Percentiles rank a stretch among this genome's conserved stretches.
Evolutionary conservation across 2,797 vertebrate genomes (phyloP).

Genomic region (Gadopsis marmoratus): DNA sequence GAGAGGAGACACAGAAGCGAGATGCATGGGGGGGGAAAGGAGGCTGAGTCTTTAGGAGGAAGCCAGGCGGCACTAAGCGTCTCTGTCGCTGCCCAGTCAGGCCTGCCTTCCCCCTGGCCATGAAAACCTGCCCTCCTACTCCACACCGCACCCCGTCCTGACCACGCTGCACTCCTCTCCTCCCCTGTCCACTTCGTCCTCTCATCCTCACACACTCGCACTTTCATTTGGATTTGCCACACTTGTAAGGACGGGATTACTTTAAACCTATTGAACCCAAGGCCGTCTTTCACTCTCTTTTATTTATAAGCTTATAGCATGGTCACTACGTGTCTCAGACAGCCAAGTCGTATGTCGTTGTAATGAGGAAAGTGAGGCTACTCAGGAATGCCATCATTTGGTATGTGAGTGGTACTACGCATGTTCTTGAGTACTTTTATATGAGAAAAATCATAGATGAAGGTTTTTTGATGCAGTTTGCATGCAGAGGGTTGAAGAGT

Average conservation of each 20-base stretch:
- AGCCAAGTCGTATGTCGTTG: not conserved
- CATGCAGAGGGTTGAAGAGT: not conserved
- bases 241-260: constrained; percentile 54
- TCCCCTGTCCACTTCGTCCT: constrained; percentile 43
- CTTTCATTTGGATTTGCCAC: constrained; percentile 38
- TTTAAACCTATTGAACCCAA: constrained; percentile 35
- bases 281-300: constrained; percentile 11
- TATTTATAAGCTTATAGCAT: constrained; percentile 12
- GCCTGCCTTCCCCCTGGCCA: constrained; percentile 92
- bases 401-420: not conserved
- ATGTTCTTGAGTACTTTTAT: no score
- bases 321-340: not conserved
- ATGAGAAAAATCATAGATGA: not conserved
- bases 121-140: constrained; percentile 78
- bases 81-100: constrained; percentile 97
- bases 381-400: not conserved
- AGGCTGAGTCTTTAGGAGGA: constrained; percentile 93
- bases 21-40: constrained; percentile 86
- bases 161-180: constrained; percentile 41
- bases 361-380: not conserved
- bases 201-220: constrained; percentile 47
- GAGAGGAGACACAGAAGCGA: constrained; percentile 83
- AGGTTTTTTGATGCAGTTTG: not conserved
- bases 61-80: constrained; percentile 98
- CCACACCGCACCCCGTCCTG: constrained; percentile 32